Conservation (phyloP, 2,888 invertebrate species). For the Endomychus coccineus region DNA sequence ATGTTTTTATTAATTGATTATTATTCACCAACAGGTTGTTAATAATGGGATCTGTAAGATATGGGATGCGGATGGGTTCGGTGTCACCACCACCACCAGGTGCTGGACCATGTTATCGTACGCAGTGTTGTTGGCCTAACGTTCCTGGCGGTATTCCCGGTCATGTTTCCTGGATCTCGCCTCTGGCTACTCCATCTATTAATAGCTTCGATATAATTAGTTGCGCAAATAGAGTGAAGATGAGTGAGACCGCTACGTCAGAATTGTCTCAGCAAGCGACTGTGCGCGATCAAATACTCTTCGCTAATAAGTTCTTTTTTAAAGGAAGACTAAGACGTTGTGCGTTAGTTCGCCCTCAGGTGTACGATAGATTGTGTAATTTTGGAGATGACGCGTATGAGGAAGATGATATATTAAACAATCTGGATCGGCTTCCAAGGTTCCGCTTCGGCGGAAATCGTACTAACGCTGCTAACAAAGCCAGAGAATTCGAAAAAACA, state of each 20-base stretch:
- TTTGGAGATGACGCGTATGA: conserved; percentile 36
- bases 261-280: conserved; percentile 36
- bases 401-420: conserved; percentile 44
- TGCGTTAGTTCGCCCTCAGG: conserved; percentile 39
- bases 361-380: conserved; percentile 37
- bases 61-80: conserved; percentile 60
- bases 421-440: conserved; percentile 76
- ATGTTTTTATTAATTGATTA: not conserved
- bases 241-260: conserved; percentile 41
- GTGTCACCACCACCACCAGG: conserved; percentile 44
- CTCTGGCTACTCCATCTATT: conserved; percentile 40
- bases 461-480: conserved; percentile 31
- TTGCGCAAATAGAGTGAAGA: conserved; percentile 43
- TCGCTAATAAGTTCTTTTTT: conserved; percentile 35
- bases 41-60: conserved; percentile 64
- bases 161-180: conserved; percentile 43
- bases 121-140: conserved; percentile 40
- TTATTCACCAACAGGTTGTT: conserved; percentile 43
- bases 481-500: conserved; percentile 29
- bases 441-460: conserved; percentile 61
- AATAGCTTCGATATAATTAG: conserved; percentile 46
- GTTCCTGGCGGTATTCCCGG: conserved; percentile 47
- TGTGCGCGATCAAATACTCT: conserved; percentile 40
- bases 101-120: conserved; percentile 48
- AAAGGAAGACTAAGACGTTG: conserved; percentile 39